Percentiles rank a stretch among this genome's conserved stretches.
Conservation (phyloP, 2,888 invertebrate species). For the Nowickia ferox region DNA sequence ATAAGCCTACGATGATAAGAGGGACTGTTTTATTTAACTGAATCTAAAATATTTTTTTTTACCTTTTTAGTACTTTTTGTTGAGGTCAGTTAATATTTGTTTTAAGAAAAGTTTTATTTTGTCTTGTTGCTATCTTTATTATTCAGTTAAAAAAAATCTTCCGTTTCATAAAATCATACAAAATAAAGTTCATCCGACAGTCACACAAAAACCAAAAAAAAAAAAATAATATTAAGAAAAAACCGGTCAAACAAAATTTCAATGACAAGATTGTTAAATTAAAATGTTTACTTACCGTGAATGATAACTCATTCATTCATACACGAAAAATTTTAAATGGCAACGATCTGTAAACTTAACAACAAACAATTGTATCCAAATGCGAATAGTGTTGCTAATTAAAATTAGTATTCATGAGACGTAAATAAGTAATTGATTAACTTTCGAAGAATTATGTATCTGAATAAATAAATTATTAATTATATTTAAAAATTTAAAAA, state of each 20-base stretch:
- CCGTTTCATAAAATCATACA: constrained; percentile 36
- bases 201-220: not conserved
- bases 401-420: not conserved
- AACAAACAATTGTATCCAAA: constrained; percentile 15
- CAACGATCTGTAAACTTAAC: constrained; percentile 48
- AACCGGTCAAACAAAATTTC: constrained; percentile 44
- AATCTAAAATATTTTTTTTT: too few species aligned
- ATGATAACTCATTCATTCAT: constrained; percentile 35
- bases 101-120: not conserved
- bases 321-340: constrained; percentile 42
- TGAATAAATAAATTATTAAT: not conserved
- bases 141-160: not conserved
- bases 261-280: constrained; percentile 55
- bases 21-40: too few species aligned
- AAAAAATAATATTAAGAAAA: constrained; percentile 1
- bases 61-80: too few species aligned
- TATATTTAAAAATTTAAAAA: not conserved
- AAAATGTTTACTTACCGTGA: constrained; percentile 28
- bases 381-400: constrained; percentile 33
- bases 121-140: not conserved
- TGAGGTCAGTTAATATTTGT: not conserved
- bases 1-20: too few species aligned
- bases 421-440: not conserved
- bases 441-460: not conserved
- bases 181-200: constrained; percentile 11